Evolutionary conservation across 2,888 invertebrate species (phyloP), one percentile per base, ranked within the genome.

Genomic region (Aporophyla nigra): DNA sequence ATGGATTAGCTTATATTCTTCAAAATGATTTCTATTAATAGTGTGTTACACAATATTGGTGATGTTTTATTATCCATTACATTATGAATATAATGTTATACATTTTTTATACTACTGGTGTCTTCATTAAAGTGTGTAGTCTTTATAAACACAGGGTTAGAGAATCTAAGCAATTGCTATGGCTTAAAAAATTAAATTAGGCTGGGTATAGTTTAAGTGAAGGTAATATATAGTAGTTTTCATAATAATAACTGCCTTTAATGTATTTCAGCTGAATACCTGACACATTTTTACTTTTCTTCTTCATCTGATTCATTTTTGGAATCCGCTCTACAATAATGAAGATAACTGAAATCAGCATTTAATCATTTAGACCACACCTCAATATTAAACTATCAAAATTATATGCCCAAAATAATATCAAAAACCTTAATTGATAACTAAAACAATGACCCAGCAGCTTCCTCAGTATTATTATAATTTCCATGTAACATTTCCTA

Each of bases 391-490:
- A n/a, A 33, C n/a, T 9, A 46, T 49, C 6, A 66, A 66, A 19
- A 49, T 33, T 0, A 24, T 12, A 49, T 46, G 12, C 56, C 12
- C 7, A 46, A 46, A 24, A 43, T 43, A 56, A n/a, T 21, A 1
- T 7, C 5, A 19, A 1, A 24, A 43, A 7, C 51, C 0, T 5
- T 27, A n/a, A 27, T 27, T 21, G 46, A 40, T 40, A n/a, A 16
- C 16, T 51, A 33, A 33, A 27, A 9, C 10, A 54, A 54, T 24
- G 58, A n/a, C 1, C 46, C 2, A 53, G n/a, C 7, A 5, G n/a
- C 6, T 58, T 69, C 16, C 33, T 9, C 1, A 66, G 56, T n/a
- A 33, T 27, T 43, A 61, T 33, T n/a, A 78, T 49, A 21, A 74
- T 53, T 68, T 51, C 16, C 19, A n/a, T 40, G 5, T n/a, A 62